Base-by-base conservation (phyloP, 1,140 invertebrate species). In the Euglossa dilemma region DNA sequence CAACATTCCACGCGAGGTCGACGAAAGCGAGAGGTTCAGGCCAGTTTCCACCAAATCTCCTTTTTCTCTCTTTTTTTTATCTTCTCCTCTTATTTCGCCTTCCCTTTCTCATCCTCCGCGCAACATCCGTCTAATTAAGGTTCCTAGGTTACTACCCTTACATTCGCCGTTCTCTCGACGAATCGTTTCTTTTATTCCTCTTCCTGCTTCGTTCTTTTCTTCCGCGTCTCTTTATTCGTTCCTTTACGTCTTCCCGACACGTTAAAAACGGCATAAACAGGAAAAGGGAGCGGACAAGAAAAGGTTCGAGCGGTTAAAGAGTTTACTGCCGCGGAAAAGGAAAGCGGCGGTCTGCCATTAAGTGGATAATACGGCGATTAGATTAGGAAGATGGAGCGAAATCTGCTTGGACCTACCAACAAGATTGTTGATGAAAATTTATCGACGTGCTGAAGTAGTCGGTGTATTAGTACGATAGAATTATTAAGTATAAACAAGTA, bases 121-220 rank as follows among this genome's bases (percentile, higher is more conserved):
- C 56, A 18, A 20, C 77, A 45, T 84, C n/a, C 25, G 57, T 81
- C 50, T 85, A 85, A 85, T 85, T 85, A 85, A 81, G 72, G 72
- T 73, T 9, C 54, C 64, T 18, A 20, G 50, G 20, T 56, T 72
- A 43, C 57, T 45, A 63, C 36, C 36, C 6, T 28, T 77, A 36
- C 45, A 7, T 59, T 8, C 45, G 8, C 12, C 2, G 2, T 87
- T 67, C 20, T 59, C 36, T 61, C 52, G 9, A 20, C 25, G 23
- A 71, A 57, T 71, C 36, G 16, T 50, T 52, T n/a, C 52, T 50
- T 43, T 52, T 23, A 20, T 18, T 66, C 64, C 45, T 20, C 14
- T 20, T 36, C 66, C 45, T 20, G n/a, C 43, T 25, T 47, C 20
- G 2, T 56, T 45, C 45, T 57, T 45, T 52, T 52, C 11, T 28